Base-by-base conservation (phyloP, 2,888 invertebrate species). In the Nemotelus pantherinus region DNA sequence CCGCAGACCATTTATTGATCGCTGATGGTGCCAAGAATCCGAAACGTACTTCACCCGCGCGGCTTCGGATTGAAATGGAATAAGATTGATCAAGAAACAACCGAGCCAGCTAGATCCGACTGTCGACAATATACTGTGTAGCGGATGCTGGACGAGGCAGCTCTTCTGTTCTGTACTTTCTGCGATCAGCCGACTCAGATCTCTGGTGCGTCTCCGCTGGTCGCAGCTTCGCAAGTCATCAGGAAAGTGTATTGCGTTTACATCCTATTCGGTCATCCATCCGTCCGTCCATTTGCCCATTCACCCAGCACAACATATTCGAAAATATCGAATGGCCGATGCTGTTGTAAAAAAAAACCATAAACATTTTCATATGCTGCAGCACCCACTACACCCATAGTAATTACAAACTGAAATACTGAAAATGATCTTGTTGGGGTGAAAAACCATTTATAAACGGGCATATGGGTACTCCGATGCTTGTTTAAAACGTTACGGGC, bases 341-440 rank as follows among this genome's bases (percentile, higher is more conserved):
- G 57, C 57, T 57, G 53, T 9, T 57, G 55, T 47, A 72, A 45
- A 72, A 43, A 47, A 60, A 44, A 72, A 72, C 7, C 45, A 57
- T 48, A 58, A 72, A 72, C 72, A 45, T n/a, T 72, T 68, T 68
- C 53, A 58, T 47, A 25, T 60, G 63, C 44, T 10, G 43, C 74
- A 47, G 10, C 41, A 63, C 41, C n/a, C 74, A 60, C 60, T 45
- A 41, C 57, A 25, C 9, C 3, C 47, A 47, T 9, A 55, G 25
- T 47, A 74, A 74, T 74, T 74, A 60, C 63, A 74, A 70, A 63
- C 60, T 74, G 74, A 60, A 63, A 74, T 55, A 63, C 60, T 74
- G 74, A 43, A 63, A 74, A 63, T 50, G 74, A 74, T 74, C 74
- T 47, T 48, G 48, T 63, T 74, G 74, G 74, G 74, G 74, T 74